Evolutionary conservation across 2,113 vertebrate species (phyloP).

Genomic region (Pandion haliaetus): DNA sequence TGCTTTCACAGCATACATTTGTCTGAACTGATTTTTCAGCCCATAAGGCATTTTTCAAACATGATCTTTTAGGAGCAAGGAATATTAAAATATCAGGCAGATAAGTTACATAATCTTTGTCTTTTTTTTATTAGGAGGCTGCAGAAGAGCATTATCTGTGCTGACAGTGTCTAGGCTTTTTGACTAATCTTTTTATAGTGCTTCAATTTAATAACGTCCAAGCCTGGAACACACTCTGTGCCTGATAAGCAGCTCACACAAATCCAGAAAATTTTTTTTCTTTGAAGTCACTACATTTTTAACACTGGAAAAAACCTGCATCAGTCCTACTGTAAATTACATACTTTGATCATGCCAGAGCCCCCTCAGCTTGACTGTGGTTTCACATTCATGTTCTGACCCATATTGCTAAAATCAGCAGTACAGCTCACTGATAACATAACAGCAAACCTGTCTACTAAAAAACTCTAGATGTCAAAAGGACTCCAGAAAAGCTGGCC

Average conservation of each 20-base stretch:
- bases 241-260: conserved; percentile 27
- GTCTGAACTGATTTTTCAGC: neutral
- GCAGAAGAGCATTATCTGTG: conserved; percentile 34
- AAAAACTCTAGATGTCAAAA: neutral
- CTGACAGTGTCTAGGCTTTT: conserved; percentile 20
- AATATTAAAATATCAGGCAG: conserved; percentile 43
- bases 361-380: neutral
- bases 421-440: neutral
- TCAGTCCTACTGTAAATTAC: neutral
- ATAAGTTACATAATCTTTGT: conserved; percentile 34
- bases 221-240: neutral
- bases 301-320: neutral
- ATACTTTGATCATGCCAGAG: neutral
- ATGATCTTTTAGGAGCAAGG: neutral
- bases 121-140: neutral
- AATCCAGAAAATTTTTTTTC: neutral
- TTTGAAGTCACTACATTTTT: neutral
- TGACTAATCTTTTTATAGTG: conserved; percentile 57
- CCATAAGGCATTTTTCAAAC: neutral
- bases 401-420: neutral
- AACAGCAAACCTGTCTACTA: neutral
- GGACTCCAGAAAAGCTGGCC: neutral
- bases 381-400: neutral
- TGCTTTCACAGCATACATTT: neutral
- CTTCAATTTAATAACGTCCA: conserved; percentile 47